These are phyloP conservation scores for Castor canadensis DNA, from an alignment of 2,113 vertebrate genomes.

Conservation along the genomic window DNA sequence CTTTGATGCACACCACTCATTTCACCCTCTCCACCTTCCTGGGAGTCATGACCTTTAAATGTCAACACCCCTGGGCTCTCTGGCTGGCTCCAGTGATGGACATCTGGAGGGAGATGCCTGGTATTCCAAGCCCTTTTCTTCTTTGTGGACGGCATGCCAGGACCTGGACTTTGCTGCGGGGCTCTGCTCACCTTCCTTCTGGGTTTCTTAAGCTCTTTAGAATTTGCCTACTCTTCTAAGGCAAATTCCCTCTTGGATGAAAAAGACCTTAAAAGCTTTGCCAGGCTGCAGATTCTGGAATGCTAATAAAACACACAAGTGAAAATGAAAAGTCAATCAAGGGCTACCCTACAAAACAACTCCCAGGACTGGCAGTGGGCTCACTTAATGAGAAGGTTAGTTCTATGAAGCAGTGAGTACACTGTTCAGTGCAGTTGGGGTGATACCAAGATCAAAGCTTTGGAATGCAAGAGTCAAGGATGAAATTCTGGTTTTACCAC, in stretches of 20 bases:
- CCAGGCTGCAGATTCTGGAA: not conserved
- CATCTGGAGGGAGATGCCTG: not conserved
- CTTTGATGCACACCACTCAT: constrained; percentile 7
- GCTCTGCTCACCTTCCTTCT: not conserved
- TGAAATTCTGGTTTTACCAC: not conserved
- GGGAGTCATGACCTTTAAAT: constrained; percentile 51
- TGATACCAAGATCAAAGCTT: not conserved
- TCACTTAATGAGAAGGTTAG: not conserved
- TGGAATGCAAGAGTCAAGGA: not conserved
- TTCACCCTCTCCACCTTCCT: not conserved
- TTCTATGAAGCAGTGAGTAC: not conserved
- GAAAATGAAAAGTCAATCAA: not conserved
- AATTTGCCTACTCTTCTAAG: not conserved
- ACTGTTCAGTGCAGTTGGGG: not conserved
- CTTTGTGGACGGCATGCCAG: not conserved
- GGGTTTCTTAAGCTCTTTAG: not conserved
- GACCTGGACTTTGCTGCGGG: not conserved
- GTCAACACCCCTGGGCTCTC: not conserved
- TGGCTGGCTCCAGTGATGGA: not conserved
- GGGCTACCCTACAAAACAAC: not conserved
- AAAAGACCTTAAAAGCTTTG: not conserved
- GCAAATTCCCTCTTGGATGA: not conserved
- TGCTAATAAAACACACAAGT: not conserved
- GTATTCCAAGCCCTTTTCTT: not conserved
- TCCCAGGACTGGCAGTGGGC: not conserved